Percentiles rank a stretch among this genome's conserved stretches.
Conservation (phyloP, 2,888 invertebrate genomes). For the Sminthurides aquaticus region DNA sequence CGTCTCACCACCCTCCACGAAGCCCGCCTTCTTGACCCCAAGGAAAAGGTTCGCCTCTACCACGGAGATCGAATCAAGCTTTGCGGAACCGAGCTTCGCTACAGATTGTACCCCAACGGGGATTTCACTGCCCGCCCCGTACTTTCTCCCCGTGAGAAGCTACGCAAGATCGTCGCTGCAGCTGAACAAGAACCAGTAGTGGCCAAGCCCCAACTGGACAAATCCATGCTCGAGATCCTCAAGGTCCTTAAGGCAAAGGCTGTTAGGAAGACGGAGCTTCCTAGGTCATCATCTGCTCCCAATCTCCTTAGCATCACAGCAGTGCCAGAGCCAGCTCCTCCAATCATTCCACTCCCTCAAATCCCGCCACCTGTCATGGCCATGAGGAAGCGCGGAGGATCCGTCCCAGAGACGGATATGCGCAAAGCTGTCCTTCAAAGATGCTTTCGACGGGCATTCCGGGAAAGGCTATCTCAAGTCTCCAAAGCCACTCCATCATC, state of each 20-base stretch:
- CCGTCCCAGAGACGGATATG: neutral
- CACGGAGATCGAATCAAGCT: neutral
- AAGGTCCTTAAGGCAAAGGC: neutral
- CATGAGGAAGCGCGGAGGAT: neutral
- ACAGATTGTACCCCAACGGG: neutral
- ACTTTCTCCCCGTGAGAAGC: neutral
- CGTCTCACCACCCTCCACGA: neutral
- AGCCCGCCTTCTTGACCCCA: neutral
- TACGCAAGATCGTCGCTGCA: neutral
- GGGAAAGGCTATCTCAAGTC: neutral
- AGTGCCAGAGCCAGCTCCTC: neutral
- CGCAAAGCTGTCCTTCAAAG: neutral
- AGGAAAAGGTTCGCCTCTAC: neutral
- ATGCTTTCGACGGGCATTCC: neutral
- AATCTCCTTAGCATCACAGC: neutral
- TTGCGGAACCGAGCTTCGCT: neutral
- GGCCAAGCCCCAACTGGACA: neutral
- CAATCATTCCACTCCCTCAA: neutral
- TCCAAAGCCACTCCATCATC: neutral
- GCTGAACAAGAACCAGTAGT: neutral
- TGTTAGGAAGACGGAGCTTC: neutral
- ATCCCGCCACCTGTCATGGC: neutral
- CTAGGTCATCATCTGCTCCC: neutral
- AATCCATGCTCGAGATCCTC: neutral
- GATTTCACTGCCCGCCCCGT: neutral